phyloP scores from a whole-genome alignment of 2,888 invertebrate genomes.

The Stenchaetothrips biformis region DNA sequence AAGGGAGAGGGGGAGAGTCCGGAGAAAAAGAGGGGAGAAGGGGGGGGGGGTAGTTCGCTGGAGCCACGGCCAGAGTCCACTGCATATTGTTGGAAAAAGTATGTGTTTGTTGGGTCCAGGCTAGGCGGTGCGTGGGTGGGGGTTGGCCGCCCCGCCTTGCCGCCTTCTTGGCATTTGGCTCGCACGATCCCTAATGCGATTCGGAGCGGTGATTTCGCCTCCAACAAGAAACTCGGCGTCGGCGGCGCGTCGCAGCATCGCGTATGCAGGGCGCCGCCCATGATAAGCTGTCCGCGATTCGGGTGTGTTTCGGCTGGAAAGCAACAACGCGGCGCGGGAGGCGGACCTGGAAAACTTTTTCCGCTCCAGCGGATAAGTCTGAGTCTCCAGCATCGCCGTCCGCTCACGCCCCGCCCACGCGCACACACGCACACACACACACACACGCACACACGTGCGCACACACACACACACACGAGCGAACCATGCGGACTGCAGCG shows the following conservation, averaged over 20 bases:
- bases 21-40: background rate
- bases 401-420: background rate
- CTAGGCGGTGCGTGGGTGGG: background rate
- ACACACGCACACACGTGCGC: background rate
- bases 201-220: slow-evolving; percentile 6
- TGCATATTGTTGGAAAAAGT: too few relatives aligned
- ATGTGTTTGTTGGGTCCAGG: background rate
- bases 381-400: background rate
- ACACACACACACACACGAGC: background rate
- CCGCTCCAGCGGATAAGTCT: background rate
- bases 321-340: background rate
- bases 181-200: slow-evolving; percentile 17
- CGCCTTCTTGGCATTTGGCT: slow-evolving; percentile 7
- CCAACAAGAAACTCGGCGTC: background rate
- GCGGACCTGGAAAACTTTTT: background rate
- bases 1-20: background rate
- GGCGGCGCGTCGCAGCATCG: background rate
- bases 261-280: background rate
- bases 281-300: slow-evolving; percentile 1
- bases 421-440: background rate
- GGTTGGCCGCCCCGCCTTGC: background rate
- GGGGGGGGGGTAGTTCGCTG: background rate
- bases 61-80: background rate
- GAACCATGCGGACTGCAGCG: too few relatives aligned
- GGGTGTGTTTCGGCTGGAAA: background rate